Evolutionary conservation across 2,888 invertebrate genomes (phyloP), one percentile per base, ranked within the genome.

Genomic region (Ectobius pallidus): DNA sequence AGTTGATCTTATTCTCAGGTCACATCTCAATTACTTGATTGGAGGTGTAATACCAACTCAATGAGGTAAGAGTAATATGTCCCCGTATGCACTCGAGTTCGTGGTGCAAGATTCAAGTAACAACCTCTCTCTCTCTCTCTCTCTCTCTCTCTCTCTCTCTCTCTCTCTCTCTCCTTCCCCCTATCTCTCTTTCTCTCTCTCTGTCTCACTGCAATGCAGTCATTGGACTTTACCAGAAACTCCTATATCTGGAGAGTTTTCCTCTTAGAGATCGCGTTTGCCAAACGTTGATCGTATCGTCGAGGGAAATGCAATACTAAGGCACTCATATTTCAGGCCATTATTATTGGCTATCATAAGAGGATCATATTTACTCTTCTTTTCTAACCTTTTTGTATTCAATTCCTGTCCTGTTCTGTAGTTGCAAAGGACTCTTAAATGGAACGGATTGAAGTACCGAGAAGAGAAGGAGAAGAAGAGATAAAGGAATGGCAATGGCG

Each of bases 271-370:
- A 52, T 25, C 25, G 46, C 27, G 30, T 58, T 32, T 32, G 58
- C 27, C 58, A 58, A 14, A 58, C 3, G 25, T 25, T 25, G 20
- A n/a, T 58, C 58, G 27, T 32, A 27, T 58, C 30, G 30, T 14
- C 25, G n/a, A 25, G 30, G 30, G 16, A n/a, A 58, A 58, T 20
- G 58, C 58, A 58, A 58, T 58, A 58, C 58, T 32, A 14, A 30
- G 32, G 58, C 32, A 3, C 58, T 58, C 30, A 58, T 58, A 58
- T 58, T 58, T n/a, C 58, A 58, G 58, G 3, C 58, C 58, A 30
- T 32, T 58, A 32, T 58, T 58, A 58, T 58, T 30, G 58, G 58
- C 58, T 58, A 58, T 58, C 58, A 58, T 30, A 30, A 30, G 32
- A 14, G 58, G 32, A 3, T 58, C 27, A n/a, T n/a, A 58, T 58